Base-by-base conservation (phyloP, 2,797 vertebrate genomes). In the Tamandua tetradactyla region DNA sequence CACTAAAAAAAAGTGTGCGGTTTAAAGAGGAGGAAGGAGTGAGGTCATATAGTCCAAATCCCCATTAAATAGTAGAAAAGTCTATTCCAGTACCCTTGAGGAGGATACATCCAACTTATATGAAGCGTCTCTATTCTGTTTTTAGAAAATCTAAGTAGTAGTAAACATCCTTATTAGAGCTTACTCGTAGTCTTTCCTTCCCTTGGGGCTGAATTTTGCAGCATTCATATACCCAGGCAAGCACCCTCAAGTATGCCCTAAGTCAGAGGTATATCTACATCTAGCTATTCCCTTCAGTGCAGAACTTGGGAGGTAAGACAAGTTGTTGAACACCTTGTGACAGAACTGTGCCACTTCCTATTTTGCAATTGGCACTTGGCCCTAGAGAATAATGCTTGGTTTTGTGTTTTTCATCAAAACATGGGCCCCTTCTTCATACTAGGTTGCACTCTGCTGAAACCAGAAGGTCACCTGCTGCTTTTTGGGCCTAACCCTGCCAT, bases 51-150 rank as follows among this genome's bases (percentile, higher is more conserved):
- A 40, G 40, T 81, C 61, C n/a, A 68, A 64, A 27, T 80, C 57
- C 18, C 27, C 30, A 44, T 64, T 80, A 69, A 89, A 52, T 89
- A 75, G 42, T 76, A 57, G 57, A 55, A 80, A 69, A 87, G 75
- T 47, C 7, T 66, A 10, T 47, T 82, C 2, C 2, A 8, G 7
- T 78, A 35, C 17, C 59, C 18, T n/a, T 30, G 40, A 88, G 57
- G 32, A 59, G 40, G 55, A 62, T 75, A 40, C 35, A 42, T 44
- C 18, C 42, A 89, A n/a, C 8, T 37, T 78, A 30, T 66, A 25
- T 52, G 89, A 35, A 86, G 2, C 86, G 44, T 47, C n/a, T 71
- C 23, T 30, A 2, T 20, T 81, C 49, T 87, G 1, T 61, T 68
- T 78, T 78, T 37, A 69, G 79, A 82, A 87, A 42, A 74, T 35